Evolutionary conservation across 2,888 invertebrate species (phyloP).

Genomic region (Kryphioiulus occultus): DNA sequence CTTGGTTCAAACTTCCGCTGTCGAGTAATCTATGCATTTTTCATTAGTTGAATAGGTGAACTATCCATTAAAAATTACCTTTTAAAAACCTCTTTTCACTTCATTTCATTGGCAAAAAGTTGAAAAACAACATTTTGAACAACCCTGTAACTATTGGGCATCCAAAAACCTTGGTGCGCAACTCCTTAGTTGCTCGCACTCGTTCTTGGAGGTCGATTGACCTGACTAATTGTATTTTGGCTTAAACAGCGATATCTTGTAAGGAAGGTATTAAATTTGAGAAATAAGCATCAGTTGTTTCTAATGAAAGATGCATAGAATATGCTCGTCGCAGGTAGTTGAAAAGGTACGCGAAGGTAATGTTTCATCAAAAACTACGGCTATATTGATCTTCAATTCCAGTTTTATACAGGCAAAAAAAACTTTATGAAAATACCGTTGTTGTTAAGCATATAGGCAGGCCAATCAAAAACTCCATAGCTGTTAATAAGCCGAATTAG

Average conservation of each 20-base stretch:
- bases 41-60: background rate
- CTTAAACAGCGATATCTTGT: background rate
- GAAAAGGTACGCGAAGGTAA: background rate
- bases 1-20: background rate
- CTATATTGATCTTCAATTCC: background rate
- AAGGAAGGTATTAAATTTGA: background rate
- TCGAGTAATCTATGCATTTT: background rate
- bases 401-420: background rate
- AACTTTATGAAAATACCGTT: background rate
- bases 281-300: background rate
- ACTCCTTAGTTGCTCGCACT: background rate
- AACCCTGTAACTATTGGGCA: background rate
- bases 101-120: background rate
- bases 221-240: background rate
- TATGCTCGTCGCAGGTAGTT: background rate
- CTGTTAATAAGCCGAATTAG: background rate
- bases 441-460: background rate
- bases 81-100: background rate
- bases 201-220: background rate
- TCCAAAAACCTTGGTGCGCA: background rate
- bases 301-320: slow-evolving; percentile 50
- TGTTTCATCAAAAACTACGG: background rate
- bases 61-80: background rate
- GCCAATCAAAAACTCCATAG: background rate
- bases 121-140: background rate